Percentiles rank a stretch among this genome's conserved stretches.
Conservation (phyloP, 2,113 vertebrate genomes). For the Brachirus orientalis region DNA sequence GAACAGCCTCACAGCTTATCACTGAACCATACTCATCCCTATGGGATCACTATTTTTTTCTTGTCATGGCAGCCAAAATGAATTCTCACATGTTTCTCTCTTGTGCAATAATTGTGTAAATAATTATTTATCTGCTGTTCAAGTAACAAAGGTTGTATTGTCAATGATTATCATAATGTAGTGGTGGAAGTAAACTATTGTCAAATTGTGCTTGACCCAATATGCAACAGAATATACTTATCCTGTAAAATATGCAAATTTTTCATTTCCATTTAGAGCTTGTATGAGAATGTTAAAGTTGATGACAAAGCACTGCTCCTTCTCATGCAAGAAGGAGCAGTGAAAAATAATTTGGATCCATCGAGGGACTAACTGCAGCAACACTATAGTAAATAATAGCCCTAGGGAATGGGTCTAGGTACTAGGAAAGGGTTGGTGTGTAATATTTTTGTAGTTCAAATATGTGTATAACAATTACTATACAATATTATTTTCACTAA, state of each 20-base stretch:
- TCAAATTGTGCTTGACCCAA: neutral
- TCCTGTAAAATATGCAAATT: conserved; percentile 3
- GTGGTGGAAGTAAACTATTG: too few species aligned
- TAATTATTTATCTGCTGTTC: neutral
- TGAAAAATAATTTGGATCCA: conserved; percentile 34
- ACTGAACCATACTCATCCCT: conserved; percentile 23
- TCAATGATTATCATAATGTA: neutral
- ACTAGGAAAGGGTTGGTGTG: neutral
- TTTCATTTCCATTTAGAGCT: neutral
- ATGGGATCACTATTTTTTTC: conserved; percentile 5
- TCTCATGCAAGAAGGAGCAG: conserved; percentile 16
- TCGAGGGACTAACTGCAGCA: conserved; percentile 26
- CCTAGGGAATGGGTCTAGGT: conserved; percentile 54
- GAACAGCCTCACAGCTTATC: conserved; percentile 28
- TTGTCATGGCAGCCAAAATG: neutral
- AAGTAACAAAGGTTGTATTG: conserved; percentile 4
- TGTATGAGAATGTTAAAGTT: neutral
- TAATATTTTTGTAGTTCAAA: conserved; percentile 42
- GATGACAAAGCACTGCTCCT: too few species aligned
- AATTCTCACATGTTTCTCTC: neutral
- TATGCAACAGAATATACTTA: neutral
- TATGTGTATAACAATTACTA: neutral
- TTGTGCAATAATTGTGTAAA: neutral
- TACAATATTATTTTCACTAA: too few species aligned
- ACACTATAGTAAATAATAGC: conserved; percentile 54